Conservation (phyloP, 2,113 vertebrate species). For the Tetrao urogallus region DNA sequence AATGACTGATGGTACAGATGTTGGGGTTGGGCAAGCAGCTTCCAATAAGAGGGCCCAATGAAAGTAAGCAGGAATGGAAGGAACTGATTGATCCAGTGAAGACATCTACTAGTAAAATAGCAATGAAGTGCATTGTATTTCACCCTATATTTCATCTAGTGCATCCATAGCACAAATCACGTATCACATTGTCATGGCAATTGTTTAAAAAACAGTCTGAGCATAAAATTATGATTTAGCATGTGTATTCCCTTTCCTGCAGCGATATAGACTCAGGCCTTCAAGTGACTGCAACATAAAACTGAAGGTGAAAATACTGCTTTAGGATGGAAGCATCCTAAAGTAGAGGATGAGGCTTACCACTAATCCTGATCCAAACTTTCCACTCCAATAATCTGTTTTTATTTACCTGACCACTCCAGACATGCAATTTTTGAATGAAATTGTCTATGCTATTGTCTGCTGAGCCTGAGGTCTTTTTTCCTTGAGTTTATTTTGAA, state of each 20-base stretch:
- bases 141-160: conserved; percentile 34
- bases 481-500: neutral
- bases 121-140: conserved; percentile 53
- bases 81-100: conserved; percentile 39
- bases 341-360: neutral
- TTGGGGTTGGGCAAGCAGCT: neutral
- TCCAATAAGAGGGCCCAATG: neutral
- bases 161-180: conserved; percentile 39
- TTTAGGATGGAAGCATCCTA: neutral
- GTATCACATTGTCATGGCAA: conserved; percentile 4
- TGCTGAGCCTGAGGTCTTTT: neutral
- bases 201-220: conserved; percentile 6
- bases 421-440: neutral
- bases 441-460: neutral
- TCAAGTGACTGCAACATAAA: conserved; percentile 28
- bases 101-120: conserved; percentile 28
- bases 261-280: conserved; percentile 31
- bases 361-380: neutral
- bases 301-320: neutral
- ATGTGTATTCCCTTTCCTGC: conserved; percentile 15
- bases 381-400: neutral
- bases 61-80: neutral
- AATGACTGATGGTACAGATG: conserved; percentile 22
- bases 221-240: conserved; percentile 4
- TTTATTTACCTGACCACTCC: neutral